Base-by-base conservation (phyloP, 2,113 vertebrate species). In the Phalacrocorax aristotelis region DNA sequence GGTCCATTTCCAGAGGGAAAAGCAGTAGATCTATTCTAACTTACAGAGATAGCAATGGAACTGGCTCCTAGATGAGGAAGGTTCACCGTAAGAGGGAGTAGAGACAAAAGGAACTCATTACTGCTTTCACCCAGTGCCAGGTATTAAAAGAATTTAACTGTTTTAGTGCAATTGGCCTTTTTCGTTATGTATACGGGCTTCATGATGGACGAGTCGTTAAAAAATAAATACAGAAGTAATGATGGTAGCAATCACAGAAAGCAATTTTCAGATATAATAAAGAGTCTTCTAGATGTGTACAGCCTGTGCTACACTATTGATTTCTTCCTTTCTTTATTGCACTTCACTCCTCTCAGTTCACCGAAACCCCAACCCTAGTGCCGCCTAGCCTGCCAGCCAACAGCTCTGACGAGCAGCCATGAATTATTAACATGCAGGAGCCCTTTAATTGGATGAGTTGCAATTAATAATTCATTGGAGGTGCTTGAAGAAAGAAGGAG, bases 391-490 rank as follows among this genome's bases (percentile, higher is more conserved):
- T 97, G 94, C 82, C 96, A 97, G 70, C 93, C 89, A 96, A 69
- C 83, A 71, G 55, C 40, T n/a, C 71, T 92, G n/a, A 80, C 15
- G 29, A 95, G 64, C 65, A 93, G 42, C 87, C 81, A 94, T 97
- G 91, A 98, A 97, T 95, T 96, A 96, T 89, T 95, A 97, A 97
- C 74, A 71, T 1, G 32, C 51, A 77, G 78, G 81, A 95, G 74
- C 68, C 77, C 64, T 97, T 97, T 97, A 97, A 96, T 97, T 98
- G 96, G 94, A 88, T 79, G 93, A 97, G 80, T 65, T 54, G 49
- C 86, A 84, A 91, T 97, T 97, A 98, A 97, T 97, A 97, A 97
- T 96, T 82, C 62, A 97, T 89, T 42, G 62, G 40, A 96, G 79
- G 92, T 91, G 54, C 77, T 94, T 81, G 87, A 64, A 69, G 76